phyloP scores from a whole-genome alignment of 2,888 invertebrate genomes.

The Epiblema foenella region DNA sequence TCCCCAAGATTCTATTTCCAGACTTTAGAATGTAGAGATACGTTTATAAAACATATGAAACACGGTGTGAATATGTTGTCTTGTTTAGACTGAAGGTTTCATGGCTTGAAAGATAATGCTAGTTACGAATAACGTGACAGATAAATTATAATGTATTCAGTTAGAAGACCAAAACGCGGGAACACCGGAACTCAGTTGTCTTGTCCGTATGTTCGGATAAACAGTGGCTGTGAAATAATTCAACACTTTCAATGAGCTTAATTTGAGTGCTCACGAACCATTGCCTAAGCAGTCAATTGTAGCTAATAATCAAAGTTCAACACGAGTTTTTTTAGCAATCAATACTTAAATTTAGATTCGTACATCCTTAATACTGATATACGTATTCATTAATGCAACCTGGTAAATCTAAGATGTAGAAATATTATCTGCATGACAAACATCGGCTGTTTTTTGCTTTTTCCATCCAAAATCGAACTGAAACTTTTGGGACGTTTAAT shows the following conservation, averaged over 20 bases:
- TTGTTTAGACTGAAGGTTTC: constrained; percentile 11
- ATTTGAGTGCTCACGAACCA: constrained; percentile 26
- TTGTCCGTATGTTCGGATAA: constrained; percentile 32
- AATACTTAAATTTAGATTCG: not conserved
- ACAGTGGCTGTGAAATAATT: constrained; percentile 33
- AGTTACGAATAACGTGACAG: constrained; percentile 26
- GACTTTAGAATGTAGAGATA: not conserved
- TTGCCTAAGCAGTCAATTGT: constrained; percentile 3
- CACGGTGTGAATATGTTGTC: not conserved
- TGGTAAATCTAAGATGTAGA: not conserved
- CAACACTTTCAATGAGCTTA: constrained; percentile 31
- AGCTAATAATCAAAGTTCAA: constrained; percentile 7
- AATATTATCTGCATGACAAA: not conserved
- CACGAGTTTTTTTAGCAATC: constrained; percentile 3
- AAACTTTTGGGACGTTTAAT: no score
- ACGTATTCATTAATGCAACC: no score
- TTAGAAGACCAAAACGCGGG: constrained; percentile 30
- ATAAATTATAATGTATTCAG: constrained; percentile 39
- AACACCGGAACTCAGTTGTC: constrained; percentile 37
- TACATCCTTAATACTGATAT: no score
- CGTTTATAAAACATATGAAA: not conserved
- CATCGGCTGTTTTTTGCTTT: no score
- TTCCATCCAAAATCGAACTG: no score
- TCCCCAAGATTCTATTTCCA: not conserved
- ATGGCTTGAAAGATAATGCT: constrained; percentile 5